phyloP scores from a whole-genome alignment of 92 coral and sea anemone genomes.

The Pocillopora grandis region DNA sequence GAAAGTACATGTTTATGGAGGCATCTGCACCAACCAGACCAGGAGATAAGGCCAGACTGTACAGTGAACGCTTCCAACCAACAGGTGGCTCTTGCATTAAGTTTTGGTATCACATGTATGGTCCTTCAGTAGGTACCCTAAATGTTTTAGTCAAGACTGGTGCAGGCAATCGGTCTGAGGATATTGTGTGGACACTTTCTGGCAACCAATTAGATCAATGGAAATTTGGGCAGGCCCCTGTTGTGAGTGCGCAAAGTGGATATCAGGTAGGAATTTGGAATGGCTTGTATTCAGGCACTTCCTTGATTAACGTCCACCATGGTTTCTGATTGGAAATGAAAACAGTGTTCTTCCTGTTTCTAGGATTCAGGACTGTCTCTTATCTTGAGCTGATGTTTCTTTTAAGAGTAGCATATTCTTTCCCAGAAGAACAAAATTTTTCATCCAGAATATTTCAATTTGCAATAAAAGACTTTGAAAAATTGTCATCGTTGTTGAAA shows the following conservation, averaged over 20 bases:
- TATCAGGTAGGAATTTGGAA: slow-evolving; percentile 69
- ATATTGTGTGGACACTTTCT: slow-evolving; percentile 80
- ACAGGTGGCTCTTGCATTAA: slow-evolving; percentile 87
- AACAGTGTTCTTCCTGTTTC: too few relatives aligned
- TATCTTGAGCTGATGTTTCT: too few relatives aligned
- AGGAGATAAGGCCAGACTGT: slow-evolving; percentile 88
- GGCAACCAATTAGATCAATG: slow-evolving; percentile 85
- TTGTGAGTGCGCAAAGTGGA: slow-evolving; percentile 64
- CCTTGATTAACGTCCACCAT: too few relatives aligned
- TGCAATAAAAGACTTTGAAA: too few relatives aligned
- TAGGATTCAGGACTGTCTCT: too few relatives aligned
- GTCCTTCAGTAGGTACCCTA: slow-evolving; percentile 79
- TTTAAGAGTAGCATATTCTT: too few relatives aligned
- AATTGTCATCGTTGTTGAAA: too few relatives aligned
- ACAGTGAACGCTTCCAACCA: slow-evolving; percentile 83
- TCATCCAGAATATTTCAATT: too few relatives aligned
- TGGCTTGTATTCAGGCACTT: background rate
- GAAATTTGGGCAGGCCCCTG: slow-evolving; percentile 86
- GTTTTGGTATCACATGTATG: slow-evolving; percentile 99
- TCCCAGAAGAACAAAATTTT: too few relatives aligned
- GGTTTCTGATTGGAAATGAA: too few relatives aligned
- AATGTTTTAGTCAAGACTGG: slow-evolving; percentile 87
- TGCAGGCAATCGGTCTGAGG: slow-evolving; percentile 85
- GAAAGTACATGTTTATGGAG: slow-evolving; percentile 90
- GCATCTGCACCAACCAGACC: slow-evolving; percentile 50